Evolutionary conservation across 1,140 invertebrate genomes (phyloP).

Genomic region (Drosophila elegans): DNA sequence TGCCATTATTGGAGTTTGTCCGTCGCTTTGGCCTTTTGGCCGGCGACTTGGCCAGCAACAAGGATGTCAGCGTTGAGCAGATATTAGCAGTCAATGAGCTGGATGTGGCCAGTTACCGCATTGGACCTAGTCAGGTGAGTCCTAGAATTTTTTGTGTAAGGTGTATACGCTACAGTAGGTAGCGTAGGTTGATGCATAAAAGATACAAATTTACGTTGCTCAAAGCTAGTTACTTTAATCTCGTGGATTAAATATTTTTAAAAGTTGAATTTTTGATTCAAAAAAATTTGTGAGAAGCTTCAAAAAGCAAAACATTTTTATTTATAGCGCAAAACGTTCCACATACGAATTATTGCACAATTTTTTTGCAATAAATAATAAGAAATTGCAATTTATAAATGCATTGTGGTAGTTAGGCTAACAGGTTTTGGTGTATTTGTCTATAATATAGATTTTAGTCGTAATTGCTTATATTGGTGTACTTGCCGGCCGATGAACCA

Average conservation of each 20-base stretch:
- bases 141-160: background rate
- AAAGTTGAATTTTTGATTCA: too few species aligned
- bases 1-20: constrained; percentile 94
- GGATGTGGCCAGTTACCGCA: constrained; percentile 93
- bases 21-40: constrained; percentile 85
- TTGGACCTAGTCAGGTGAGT: constrained; percentile 95
- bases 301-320: too few species aligned
- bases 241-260: too few species aligned
- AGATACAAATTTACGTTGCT: too few species aligned
- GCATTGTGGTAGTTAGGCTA: background rate
- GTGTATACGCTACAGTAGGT: too few species aligned
- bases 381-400: background rate
- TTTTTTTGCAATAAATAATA: background rate
- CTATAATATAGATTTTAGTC: constrained; percentile 4
- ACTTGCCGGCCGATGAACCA: constrained; percentile 26
- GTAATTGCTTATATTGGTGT: background rate
- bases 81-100: constrained; percentile 94
- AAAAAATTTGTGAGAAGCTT: too few species aligned
- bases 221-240: too few species aligned
- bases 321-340: too few species aligned
- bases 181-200: too few species aligned
- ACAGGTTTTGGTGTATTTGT: constrained; percentile 20
- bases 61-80: constrained; percentile 90
- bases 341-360: background rate
- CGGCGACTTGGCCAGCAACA: constrained; percentile 85